Evolutionary conservation across 2,888 invertebrate species (phyloP).

Genomic region (Cacoxenus indagator): DNA sequence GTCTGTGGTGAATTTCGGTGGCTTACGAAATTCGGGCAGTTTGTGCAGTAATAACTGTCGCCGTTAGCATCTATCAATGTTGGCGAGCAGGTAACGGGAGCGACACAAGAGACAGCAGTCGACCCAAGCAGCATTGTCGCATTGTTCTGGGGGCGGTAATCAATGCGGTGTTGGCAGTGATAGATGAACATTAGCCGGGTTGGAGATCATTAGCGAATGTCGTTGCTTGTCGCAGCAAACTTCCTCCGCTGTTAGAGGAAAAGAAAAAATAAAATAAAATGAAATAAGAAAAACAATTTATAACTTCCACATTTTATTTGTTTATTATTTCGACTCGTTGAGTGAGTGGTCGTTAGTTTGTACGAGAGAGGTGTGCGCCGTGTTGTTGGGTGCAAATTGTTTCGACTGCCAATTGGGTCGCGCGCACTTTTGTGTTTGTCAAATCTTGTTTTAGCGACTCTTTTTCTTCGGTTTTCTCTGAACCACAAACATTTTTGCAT

Average conservation of each 20-base stretch:
- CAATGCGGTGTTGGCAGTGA: slow-evolving; percentile 54
- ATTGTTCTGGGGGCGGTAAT: slow-evolving; percentile 38
- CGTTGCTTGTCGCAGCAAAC: not conserved
- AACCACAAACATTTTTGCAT: not conserved
- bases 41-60: slow-evolving; percentile 2
- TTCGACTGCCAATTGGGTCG: slow-evolving; percentile 10
- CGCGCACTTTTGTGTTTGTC: not conserved
- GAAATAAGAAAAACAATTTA: not conserved
- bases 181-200: slow-evolving; percentile 46
- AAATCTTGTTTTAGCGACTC: not conserved
- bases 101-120: not conserved
- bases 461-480: not conserved
- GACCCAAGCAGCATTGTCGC: not conserved
- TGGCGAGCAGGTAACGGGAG: not conserved
- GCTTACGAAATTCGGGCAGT: slow-evolving; percentile 1
- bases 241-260: no score
- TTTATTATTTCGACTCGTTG: not conserved
- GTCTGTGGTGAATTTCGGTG: not conserved
- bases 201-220: slow-evolving; percentile 50
- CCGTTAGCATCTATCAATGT: slow-evolving; percentile 9
- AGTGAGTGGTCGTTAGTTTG: not conserved
- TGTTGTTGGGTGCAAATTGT: not conserved
- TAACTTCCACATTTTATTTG: not conserved
- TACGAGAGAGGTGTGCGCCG: not conserved
- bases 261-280: no score